Percentiles rank a stretch among this genome's conserved stretches.
phyloP scores from a whole-genome alignment of 2,113 vertebrate genomes.

The Myotis lucifugus region DNA sequence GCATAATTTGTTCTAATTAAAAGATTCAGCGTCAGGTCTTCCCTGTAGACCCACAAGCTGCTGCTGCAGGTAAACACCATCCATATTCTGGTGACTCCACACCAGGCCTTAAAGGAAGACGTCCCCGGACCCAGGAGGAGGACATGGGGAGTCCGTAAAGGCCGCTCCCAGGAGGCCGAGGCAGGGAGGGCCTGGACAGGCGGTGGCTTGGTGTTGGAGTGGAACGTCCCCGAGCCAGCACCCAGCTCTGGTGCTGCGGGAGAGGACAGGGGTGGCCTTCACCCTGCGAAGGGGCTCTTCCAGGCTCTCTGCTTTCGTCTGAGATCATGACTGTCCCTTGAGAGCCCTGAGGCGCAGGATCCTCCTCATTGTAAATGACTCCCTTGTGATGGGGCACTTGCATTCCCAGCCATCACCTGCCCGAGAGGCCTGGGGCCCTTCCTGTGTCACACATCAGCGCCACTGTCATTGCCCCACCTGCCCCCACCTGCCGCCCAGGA shows the following conservation, averaged over 20 bases:
- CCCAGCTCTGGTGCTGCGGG: fast-evolving
- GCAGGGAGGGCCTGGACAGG: fast-evolving
- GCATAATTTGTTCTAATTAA: constrained; percentile 76
- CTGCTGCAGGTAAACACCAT: constrained; percentile 34
- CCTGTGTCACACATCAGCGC: neutral
- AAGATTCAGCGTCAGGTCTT: constrained; percentile 55
- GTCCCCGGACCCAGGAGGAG: neutral
- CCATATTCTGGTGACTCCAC: neutral
- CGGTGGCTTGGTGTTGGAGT: fast-evolving
- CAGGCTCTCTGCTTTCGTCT: neutral
- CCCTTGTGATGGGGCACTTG: neutral
- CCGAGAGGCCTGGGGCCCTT: neutral
- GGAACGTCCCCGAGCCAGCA: neutral
- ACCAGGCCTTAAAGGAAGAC: neutral
- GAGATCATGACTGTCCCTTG: fast-evolving
- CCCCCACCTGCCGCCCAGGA: fast-evolving
- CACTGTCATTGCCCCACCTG: neutral
- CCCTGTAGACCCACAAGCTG: constrained; percentile 67
- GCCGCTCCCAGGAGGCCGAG: fast-evolving
- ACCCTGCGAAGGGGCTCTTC: neutral
- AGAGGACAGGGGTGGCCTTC: fast-evolving
- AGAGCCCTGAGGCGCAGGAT: fast-evolving
- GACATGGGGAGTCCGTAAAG: fast-evolving
- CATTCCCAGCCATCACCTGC: fast-evolving
- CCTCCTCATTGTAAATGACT: fast-evolving